phyloP scores from a whole-genome alignment of 2,797 vertebrate genomes.

The Bucorvus abyssinicus region DNA sequence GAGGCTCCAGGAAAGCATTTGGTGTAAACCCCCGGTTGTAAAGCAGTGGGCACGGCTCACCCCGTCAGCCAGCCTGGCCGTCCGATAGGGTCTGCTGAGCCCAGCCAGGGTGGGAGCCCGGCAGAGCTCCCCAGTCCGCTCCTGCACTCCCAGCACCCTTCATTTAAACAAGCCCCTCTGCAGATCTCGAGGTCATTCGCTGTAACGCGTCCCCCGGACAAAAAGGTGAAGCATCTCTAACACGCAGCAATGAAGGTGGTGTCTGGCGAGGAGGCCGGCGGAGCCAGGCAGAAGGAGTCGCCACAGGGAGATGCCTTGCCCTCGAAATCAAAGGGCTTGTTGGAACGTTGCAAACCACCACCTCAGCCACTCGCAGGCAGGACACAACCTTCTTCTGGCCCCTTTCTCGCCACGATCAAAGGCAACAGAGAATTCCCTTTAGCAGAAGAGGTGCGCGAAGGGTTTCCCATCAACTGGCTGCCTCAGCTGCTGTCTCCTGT shows the following conservation, averaged over 20 bases:
- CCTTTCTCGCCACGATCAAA: slow-evolving; percentile 10
- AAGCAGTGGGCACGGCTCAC: background rate
- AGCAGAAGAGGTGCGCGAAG: background rate
- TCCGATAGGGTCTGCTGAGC: background rate
- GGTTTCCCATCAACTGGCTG: background rate
- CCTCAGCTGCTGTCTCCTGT: background rate
- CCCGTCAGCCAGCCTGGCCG: no score
- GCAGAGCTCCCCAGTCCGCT: background rate
- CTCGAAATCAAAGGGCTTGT: background rate
- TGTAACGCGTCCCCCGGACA: background rate
- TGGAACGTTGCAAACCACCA: background rate
- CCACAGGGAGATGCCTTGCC: accelerated
- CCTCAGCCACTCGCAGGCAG: background rate
- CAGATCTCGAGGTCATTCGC: background rate
- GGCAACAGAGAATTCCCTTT: background rate
- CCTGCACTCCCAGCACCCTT: background rate
- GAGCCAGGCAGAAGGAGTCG: background rate
- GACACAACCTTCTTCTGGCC: background rate
- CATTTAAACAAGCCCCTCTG: background rate
- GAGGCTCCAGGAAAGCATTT: background rate
- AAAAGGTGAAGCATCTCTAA: background rate
- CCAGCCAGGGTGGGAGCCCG: background rate
- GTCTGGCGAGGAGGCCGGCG: background rate
- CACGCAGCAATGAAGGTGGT: accelerated
- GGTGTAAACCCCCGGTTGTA: background rate